Percentiles rank a stretch among this genome's conserved stretches.
Conservation (phyloP, 2,797 vertebrate genomes). For the Sardinella longiceps region DNA sequence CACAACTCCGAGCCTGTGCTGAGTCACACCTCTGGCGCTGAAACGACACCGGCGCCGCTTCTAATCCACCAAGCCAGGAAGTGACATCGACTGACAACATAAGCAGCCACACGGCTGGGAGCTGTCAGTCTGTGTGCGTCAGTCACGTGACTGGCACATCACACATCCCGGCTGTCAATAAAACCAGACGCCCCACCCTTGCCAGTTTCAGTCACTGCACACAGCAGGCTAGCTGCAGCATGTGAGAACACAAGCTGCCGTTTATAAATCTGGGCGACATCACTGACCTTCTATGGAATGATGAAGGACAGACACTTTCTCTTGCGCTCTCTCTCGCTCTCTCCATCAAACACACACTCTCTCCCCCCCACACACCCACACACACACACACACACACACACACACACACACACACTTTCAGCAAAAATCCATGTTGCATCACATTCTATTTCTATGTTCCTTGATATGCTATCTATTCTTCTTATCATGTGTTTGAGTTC, state of each 20-base stretch:
- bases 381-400: neutral
- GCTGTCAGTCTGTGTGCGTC: constrained; percentile 23
- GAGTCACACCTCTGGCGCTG: constrained; percentile 52
- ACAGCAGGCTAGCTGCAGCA: neutral
- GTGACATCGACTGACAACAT: constrained; percentile 45
- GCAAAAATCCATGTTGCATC: neutral
- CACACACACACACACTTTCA: neutral
- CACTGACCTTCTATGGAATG: neutral
- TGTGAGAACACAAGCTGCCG: neutral
- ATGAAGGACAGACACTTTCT: neutral
- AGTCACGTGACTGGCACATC: constrained; percentile 25
- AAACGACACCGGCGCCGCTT: constrained; percentile 22
- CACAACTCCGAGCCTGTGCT: constrained; percentile 27
- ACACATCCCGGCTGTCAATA: neutral
- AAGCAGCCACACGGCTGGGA: constrained; percentile 36
- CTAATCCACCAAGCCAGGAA: constrained; percentile 34
- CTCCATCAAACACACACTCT: neutral
- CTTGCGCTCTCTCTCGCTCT: no score
- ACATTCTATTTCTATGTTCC: neutral
- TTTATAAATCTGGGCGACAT: neutral
- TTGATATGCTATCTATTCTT: neutral
- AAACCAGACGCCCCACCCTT: neutral
- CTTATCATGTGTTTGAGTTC: no score
- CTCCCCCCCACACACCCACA: no score
- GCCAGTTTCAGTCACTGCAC: neutral